Conservation (phyloP, 1,140 invertebrate genomes). For the Schlechtendalia chinensis region DNA sequence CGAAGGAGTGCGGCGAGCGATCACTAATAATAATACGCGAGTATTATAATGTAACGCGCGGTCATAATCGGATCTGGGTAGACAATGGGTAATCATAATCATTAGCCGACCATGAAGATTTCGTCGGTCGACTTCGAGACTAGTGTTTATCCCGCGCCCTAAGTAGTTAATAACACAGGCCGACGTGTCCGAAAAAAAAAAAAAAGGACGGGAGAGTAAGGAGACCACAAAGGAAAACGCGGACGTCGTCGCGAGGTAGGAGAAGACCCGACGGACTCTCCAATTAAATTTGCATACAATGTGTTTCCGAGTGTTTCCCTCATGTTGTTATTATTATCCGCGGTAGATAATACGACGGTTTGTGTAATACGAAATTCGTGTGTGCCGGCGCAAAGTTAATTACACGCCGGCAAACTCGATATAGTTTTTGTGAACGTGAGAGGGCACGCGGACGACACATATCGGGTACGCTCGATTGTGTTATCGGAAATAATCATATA, state of each 20-base stretch:
- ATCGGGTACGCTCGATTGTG: conserved; percentile 25
- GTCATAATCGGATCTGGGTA: conserved; percentile 33
- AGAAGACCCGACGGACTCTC: not conserved
- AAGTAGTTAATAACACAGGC: conserved; percentile 43
- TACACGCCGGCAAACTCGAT: conserved; percentile 34
- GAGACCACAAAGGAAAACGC: not conserved
- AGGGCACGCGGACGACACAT: not conserved
- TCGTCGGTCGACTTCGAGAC: conserved; percentile 39
- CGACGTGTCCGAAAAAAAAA: conserved; percentile 26
- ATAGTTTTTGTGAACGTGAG: conserved; percentile 8
- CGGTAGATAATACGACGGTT: conserved; percentile 4
- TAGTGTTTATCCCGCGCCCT: conserved; percentile 48
- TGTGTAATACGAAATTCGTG: conserved; percentile 17
- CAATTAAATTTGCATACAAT: conserved; percentile 50
- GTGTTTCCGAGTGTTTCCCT: conserved; percentile 12
- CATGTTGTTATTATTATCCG: not conserved
- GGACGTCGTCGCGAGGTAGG: no score
- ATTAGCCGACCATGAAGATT: conserved; percentile 43
- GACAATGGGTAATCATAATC: conserved; percentile 47
- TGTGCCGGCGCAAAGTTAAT: conserved; percentile 33
- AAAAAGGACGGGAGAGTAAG: not conserved
- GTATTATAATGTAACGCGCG: not conserved
- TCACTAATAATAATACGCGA: conserved; percentile 25
- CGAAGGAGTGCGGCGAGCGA: conserved; percentile 1
- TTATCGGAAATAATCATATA: conserved; percentile 22